Conservation (phyloP, 2,113 vertebrate species). For the Strix aluco region DNA sequence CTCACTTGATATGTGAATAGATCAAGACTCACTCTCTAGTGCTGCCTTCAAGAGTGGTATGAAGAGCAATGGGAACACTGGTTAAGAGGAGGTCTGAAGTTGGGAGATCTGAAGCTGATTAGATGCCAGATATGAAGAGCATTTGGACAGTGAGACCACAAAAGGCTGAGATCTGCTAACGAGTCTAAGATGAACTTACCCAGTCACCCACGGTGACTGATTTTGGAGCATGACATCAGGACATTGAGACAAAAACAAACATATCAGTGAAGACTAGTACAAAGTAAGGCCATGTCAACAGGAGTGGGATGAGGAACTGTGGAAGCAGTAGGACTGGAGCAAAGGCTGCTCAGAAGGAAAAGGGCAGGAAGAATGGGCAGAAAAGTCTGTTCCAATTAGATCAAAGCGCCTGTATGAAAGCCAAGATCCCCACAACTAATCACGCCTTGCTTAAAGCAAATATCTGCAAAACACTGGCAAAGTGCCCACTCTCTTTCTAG, state of each 20-base stretch:
- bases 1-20: not conserved
- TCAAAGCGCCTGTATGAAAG: not conserved
- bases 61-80: not conserved
- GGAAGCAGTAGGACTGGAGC: not conserved
- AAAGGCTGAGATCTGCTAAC: not conserved
- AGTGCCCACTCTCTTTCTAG: not conserved
- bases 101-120: not conserved
- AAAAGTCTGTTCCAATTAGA: not conserved
- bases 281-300: not conserved
- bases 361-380: not conserved
- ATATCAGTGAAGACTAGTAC: not conserved
- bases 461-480: conserved; percentile 26
- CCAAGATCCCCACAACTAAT: not conserved
- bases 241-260: not conserved
- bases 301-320: not conserved
- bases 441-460: not conserved
- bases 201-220: not conserved
- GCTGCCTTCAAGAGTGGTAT: not conserved
- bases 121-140: not conserved
- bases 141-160: not conserved
- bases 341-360: not conserved
- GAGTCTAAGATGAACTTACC: not conserved
- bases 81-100: not conserved
- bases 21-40: not conserved
- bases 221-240: not conserved